phyloP scores from a whole-genome alignment of 2,888 invertebrate genomes.

The Lycocerus yunnanus region DNA sequence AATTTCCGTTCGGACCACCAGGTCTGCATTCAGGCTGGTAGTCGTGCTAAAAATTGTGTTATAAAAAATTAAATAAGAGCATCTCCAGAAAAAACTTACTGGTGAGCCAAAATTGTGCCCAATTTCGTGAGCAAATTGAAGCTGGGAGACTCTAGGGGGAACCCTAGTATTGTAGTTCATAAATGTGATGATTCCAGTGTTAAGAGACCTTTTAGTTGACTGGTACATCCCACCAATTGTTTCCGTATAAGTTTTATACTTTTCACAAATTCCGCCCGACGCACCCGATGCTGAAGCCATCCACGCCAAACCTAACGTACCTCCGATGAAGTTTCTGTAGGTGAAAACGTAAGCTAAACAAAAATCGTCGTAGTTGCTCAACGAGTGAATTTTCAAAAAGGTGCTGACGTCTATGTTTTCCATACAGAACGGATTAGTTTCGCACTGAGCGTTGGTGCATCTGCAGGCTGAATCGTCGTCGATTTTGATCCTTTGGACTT shows the following conservation, averaged over 20 bases:
- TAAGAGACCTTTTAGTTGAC: constrained; percentile 90
- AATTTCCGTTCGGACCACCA: constrained; percentile 92
- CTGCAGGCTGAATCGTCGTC: constrained; percentile 86
- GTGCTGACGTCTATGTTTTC: constrained; percentile 99
- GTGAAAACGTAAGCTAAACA: constrained; percentile 99
- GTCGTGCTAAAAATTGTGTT: constrained; percentile 74
- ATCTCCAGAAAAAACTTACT: constrained; percentile 60
- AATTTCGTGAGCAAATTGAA: constrained; percentile 97
- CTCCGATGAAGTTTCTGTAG: constrained; percentile 96
- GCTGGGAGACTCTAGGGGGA: constrained; percentile 95
- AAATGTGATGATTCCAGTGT: constrained; percentile 98
- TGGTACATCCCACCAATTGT: constrained; percentile 93
- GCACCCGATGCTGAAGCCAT: constrained; percentile 97
- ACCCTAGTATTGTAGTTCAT: constrained; percentile 98
- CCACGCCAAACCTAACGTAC: constrained; percentile 98
- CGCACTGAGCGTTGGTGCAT: constrained; percentile 62
- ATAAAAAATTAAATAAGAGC: neutral
- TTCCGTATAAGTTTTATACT: constrained; percentile 95
- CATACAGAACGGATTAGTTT: constrained; percentile 87
- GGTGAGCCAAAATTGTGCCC: constrained; percentile 99
- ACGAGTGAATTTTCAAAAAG: constrained; percentile 95
- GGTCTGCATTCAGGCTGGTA: constrained; percentile 89
- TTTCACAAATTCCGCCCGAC: constrained; percentile 98
- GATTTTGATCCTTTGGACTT: constrained; percentile 89
- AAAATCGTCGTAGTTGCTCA: constrained; percentile 97